phyloP scores from a whole-genome alignment of 1,140 invertebrate species.

The Galendromus occidentalis region DNA sequence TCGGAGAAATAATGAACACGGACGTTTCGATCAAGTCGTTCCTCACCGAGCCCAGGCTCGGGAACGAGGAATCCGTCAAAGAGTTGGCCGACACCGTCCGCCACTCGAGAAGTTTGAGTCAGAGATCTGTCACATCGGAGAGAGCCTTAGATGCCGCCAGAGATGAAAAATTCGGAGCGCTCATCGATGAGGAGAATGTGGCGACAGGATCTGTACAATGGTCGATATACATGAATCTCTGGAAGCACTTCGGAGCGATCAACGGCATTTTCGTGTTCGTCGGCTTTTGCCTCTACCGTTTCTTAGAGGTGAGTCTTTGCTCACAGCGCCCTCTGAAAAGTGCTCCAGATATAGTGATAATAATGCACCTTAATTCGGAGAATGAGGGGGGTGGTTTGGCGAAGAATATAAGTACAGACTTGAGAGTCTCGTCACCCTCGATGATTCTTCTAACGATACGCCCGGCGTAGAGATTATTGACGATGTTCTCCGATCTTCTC shows the following conservation, averaged over 20 bases:
- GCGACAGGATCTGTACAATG: slow-evolving; percentile 13
- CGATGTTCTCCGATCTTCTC: no score
- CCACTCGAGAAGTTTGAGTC: background rate
- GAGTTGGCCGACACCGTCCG: background rate
- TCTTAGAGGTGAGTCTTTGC: background rate
- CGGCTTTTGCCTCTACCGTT: background rate
- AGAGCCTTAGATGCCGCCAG: background rate
- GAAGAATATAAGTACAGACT: no score
- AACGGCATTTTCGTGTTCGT: slow-evolving; percentile 18
- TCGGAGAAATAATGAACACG: slow-evolving; percentile 22
- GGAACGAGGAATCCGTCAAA: slow-evolving; percentile 20
- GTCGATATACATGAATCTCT: slow-evolving; percentile 24
- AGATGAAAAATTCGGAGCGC: background rate
- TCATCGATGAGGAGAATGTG: slow-evolving; percentile 8
- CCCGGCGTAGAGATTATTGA: no score
- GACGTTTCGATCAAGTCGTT: slow-evolving; percentile 23
- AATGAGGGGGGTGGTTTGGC: no score
- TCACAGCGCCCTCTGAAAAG: no score
- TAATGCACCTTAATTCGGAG: no score
- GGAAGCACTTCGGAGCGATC: slow-evolving; percentile 20
- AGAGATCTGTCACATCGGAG: background rate
- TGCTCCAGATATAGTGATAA: no score
- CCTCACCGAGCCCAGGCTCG: slow-evolving; percentile 20
- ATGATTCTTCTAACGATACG: no score
- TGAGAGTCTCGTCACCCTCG: no score